Evolutionary conservation across 2,113 vertebrate species (phyloP).

Genomic region (Mastomys coucha): DNA sequence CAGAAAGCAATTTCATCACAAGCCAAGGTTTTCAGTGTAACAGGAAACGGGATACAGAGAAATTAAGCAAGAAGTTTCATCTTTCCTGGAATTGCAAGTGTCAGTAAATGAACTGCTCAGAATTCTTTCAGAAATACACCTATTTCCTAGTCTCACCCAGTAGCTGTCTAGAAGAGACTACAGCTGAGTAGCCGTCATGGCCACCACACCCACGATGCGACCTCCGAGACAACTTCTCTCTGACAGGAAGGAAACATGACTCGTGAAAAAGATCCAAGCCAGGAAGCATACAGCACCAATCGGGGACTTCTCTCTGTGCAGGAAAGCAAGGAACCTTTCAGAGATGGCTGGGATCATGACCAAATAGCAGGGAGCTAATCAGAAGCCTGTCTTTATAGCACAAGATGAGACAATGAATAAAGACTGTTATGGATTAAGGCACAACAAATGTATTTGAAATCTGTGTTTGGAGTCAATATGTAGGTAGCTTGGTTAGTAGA

Average conservation of each 20-base stretch:
- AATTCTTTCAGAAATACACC: conserved; percentile 25
- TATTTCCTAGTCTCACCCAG: neutral
- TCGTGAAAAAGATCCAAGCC: neutral
- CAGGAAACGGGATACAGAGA: neutral
- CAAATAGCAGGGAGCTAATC: neutral
- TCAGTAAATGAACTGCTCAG: neutral
- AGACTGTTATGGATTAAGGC: neutral
- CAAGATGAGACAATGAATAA: neutral
- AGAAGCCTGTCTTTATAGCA: neutral
- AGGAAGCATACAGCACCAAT: neutral
- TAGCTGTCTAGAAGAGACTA: neutral
- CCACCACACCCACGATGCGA: no score
- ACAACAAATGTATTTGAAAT: neutral
- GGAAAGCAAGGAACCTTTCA: neutral
- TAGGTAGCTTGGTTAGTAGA: neutral
- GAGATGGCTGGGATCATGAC: neutral
- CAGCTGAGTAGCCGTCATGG: neutral
- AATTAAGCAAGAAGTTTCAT: neutral
- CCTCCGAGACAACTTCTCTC: neutral
- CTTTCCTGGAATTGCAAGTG: neutral
- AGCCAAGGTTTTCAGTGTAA: neutral
- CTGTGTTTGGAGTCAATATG: neutral
- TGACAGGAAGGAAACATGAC: neutral
- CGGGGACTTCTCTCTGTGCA: neutral
- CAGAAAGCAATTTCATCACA: neutral